A percentile compares a stretch with the other conserved stretches of the same genome.
Evolutionary conservation across 2,888 invertebrate species (phyloP).

Genomic region (Cecidostiba fungosa): DNA sequence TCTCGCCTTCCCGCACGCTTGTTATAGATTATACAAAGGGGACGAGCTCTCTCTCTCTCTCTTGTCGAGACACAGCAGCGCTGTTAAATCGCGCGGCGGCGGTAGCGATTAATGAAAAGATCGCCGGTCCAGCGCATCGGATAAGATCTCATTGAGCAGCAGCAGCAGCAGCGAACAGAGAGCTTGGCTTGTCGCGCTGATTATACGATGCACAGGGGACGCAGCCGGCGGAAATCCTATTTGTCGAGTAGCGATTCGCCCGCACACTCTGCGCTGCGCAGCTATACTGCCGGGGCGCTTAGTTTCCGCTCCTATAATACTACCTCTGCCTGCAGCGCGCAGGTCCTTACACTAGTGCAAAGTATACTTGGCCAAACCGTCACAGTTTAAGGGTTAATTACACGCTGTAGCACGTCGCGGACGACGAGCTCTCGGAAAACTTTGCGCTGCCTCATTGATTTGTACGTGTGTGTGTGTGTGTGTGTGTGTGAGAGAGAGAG

Average conservation of each 20-base stretch:
- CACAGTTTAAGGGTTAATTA: constrained; percentile 26
- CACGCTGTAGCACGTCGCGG: constrained; percentile 1
- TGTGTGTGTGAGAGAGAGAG: neutral
- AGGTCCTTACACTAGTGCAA: neutral
- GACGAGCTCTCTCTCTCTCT: neutral
- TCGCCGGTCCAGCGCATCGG: constrained; percentile 21
- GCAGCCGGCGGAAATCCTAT: constrained; percentile 47
- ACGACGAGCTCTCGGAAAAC: neutral
- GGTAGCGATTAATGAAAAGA: constrained; percentile 60
- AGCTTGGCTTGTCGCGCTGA: constrained; percentile 27
- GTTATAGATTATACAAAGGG: neutral
- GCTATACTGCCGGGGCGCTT: neutral
- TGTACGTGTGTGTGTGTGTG: neutral
- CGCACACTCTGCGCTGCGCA: neutral
- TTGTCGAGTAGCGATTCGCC: constrained; percentile 40
- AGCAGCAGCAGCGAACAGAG: neutral
- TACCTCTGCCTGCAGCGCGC: neutral
- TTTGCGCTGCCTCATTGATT: constrained; percentile 21
- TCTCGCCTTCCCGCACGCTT: constrained; percentile 4
- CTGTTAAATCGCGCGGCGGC: constrained; percentile 50
- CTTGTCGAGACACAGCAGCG: neutral
- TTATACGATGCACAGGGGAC: constrained; percentile 56
- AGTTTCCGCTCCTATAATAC: neutral
- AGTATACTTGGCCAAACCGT: constrained; percentile 14
- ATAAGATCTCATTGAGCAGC: constrained; percentile 60